These are phyloP conservation scores for Suncus etruscus DNA, from an alignment of 2,113 vertebrate species.

Conservation along the genomic window DNA sequence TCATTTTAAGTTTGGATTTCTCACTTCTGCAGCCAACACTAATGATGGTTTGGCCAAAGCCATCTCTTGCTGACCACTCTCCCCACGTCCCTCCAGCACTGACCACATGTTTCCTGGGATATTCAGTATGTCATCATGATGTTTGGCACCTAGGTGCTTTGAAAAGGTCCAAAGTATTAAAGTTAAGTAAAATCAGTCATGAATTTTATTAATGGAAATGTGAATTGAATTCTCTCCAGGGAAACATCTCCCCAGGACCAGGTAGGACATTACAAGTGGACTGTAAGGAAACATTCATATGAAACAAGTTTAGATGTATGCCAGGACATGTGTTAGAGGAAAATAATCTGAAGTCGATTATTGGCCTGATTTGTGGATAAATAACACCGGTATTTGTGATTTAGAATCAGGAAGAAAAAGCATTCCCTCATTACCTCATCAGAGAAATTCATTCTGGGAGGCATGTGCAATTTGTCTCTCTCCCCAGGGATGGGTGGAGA, in stretches of 20 bases:
- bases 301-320: slow-evolving; percentile 1
- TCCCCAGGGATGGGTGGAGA: slow-evolving; percentile 72
- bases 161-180: slow-evolving; percentile 56
- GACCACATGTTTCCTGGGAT: slow-evolving; percentile 41
- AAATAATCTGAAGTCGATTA: slow-evolving; percentile 57
- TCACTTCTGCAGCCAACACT: not conserved
- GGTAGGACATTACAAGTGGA: slow-evolving; percentile 47
- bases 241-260: slow-evolving; percentile 62
- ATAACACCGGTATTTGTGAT: slow-evolving; percentile 63
- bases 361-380: slow-evolving; percentile 62
- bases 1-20: not conserved
- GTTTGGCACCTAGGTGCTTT: slow-evolving; percentile 48
- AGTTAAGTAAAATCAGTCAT: slow-evolving; percentile 38
- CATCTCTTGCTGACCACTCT: not conserved
- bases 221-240: slow-evolving; percentile 51
- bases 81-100: not conserved
- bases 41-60: not conserved
- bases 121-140: slow-evolving; percentile 38
- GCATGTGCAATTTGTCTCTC: not conserved
- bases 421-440: slow-evolving; percentile 73
- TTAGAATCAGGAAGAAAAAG: slow-evolving; percentile 68
- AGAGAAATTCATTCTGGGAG: slow-evolving; percentile 70
- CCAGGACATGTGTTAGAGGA: slow-evolving; percentile 43
- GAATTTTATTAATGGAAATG: slow-evolving; percentile 60
- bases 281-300: slow-evolving; percentile 30